Base-by-base conservation (phyloP, 2,113 vertebrate genomes). In the Solenodon paradoxus region DNA sequence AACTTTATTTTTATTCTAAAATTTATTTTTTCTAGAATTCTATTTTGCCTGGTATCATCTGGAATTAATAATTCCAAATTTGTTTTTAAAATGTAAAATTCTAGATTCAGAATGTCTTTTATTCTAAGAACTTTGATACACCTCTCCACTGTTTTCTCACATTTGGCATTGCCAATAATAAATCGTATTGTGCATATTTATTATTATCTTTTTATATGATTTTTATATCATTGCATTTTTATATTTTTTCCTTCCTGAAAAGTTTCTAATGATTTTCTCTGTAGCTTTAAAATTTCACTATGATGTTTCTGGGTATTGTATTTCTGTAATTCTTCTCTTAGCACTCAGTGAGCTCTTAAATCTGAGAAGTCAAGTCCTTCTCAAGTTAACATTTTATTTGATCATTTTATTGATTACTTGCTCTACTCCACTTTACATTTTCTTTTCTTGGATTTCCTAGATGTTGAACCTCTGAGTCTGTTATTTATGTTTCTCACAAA, bases 21-120 rank as follows among this genome's bases (percentile, higher is more conserved):
- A 66, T 47, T n/a, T 26, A 1, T 30, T 94, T 93, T 81, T 84
- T 20, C 40, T 93, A 75, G 26, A 91, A 80, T 74, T 84, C 49
- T 32, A 40, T 69, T 72, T 82, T 47, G 10, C 78, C 20, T 81
- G 9, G 26, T 63, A 68, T 79, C 72, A 22, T 13, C 32, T 49
- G 8, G 3, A 82, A 32, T 85, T 96, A 61, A 40, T 15, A 77
- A 49, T 81, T 78, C 11, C 7, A 66, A 0, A 86, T 45, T 20
- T 89, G 26, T 42, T 86, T 87, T 89, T 66, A 32, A 93, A 77
- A 94, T 77, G 53, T 19, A 72, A 69, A 40, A 81, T 71, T 71
- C 55, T 93, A 85, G 24, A 80, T 30, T 55, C 12, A 72, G 64
- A 63, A 28, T 88, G 47, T 7, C 59, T 24, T 20, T 87, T 69